Evolutionary conservation across 2,797 vertebrate genomes (phyloP), one percentile per base, ranked within the genome.

Genomic region (Mallotus villosus): DNA sequence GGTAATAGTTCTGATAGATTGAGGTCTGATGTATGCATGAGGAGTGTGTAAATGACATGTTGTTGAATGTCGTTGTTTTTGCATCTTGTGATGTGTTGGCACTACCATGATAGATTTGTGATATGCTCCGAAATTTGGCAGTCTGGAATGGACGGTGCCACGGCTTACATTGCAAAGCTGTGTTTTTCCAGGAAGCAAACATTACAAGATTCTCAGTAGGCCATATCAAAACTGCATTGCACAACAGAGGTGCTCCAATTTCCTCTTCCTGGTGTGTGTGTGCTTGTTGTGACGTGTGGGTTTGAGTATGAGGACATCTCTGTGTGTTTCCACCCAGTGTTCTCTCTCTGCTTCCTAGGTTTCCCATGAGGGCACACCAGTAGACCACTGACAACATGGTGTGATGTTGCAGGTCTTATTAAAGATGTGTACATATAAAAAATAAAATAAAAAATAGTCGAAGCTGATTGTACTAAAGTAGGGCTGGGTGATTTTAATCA

Each of bases 191-290:
- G 41, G 71, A 57, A 71, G 58, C 70, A 72, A 78, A 74, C 68
- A 64, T 66, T n/a, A 64, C 65, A 32, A 74, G 67, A 67, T 75
- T 68, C 49, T 12, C 22, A 46, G 62, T 72, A 69, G 60, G 78
- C 76, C 67, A 58, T 71, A 62, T 78, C 67, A 70, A 67, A 62
- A 63, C 74, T 58, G 67, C 68, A 66, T 81, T 68, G 67, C 61
- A 32, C 73, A 71, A 79, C 64, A 67, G n/a, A 11, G 17, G 29
- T 41, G 68, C 67, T 81, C 51, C 58, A 34, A 65, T 77, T 72
- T 25, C 67, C n/a, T 41, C 22, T 67, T 11, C 25, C 2, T 34
- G n/a, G 59, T 59, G 22, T 64, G 8, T 2, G 6, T 9, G 9
- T 1, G 29, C 46, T 55, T 67, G 58, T 68, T 32, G 66, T 67